phyloP scores from a whole-genome alignment of 2,888 invertebrate species.

The Caenorhabditis sp. region DNA sequence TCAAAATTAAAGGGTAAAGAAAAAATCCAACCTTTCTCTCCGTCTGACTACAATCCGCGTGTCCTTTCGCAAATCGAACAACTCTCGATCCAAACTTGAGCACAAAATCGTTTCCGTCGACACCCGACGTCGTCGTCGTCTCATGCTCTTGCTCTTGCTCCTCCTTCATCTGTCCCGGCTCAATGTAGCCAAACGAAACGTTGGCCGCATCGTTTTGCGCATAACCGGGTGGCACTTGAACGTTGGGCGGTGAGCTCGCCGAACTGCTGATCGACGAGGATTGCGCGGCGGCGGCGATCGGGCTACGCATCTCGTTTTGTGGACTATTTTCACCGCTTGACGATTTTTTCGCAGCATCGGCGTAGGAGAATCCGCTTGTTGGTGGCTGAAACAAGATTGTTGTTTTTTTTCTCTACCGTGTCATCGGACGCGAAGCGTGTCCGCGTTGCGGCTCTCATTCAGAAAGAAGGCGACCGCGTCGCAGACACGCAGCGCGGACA shows the following conservation, averaged over 20 bases:
- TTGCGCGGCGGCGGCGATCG: neutral
- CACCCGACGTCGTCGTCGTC: neutral
- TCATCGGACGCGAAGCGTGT: too few relatives aligned
- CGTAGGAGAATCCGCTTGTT: slow-evolving; percentile 33
- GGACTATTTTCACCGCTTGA: slow-evolving; percentile 33
- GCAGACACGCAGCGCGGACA: too few relatives aligned
- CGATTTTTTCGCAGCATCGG: slow-evolving; percentile 44
- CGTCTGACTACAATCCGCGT: neutral
- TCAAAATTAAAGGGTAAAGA: neutral
- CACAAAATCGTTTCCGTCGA: slow-evolving; percentile 1
- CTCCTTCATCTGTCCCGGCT: neutral
- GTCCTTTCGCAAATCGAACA: neutral
- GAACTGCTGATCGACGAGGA: neutral
- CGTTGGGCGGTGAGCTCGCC: neutral
- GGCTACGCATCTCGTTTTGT: slow-evolving; percentile 11
- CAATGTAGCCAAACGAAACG: neutral
- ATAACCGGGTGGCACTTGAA: neutral
- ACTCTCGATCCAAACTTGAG: neutral
- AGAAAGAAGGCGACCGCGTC: too few relatives aligned
- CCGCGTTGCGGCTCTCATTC: too few relatives aligned
- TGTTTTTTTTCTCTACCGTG: too few relatives aligned
- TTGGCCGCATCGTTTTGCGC: neutral
- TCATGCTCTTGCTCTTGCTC: neutral
- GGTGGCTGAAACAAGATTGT: too few relatives aligned
- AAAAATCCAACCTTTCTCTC: neutral